phyloP scores from a whole-genome alignment of 1,140 invertebrate genomes.

The Bombus confusus region DNA sequence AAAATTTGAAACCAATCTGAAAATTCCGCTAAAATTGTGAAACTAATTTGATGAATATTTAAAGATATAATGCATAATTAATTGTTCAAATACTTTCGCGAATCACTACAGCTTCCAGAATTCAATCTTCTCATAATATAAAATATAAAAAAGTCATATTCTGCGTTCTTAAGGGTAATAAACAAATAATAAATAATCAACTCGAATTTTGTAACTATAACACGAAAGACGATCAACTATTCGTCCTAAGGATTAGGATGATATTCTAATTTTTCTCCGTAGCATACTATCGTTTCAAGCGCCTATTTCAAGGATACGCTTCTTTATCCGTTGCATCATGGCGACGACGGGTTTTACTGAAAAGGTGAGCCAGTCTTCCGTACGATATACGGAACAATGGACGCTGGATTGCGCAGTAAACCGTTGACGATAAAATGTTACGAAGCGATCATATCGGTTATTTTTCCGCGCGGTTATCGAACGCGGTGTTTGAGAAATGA shows the following conservation, averaged over 20 bases:
- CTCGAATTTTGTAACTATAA: not conserved
- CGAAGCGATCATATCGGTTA: not conserved
- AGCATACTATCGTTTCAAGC: not conserved
- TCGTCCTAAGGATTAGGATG: not conserved
- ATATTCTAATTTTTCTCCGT: slow-evolving; percentile 3
- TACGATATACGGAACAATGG: slow-evolving; percentile 20
- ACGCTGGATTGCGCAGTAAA: not conserved
- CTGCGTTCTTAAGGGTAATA: no score
- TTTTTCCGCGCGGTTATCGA: not conserved
- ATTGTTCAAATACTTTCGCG: no score
- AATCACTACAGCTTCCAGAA: no score
- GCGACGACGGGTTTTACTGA: not conserved
- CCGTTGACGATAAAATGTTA: not conserved
- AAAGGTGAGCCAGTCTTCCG: slow-evolving; percentile 39
- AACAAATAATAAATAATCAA: no score
- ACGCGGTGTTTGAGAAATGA: not conserved
- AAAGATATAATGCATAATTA: no score
- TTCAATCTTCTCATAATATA: no score
- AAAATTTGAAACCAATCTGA: not conserved
- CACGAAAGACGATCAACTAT: not conserved
- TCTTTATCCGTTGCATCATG: slow-evolving; percentile 1
- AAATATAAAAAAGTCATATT: no score
- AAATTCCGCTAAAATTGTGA: not conserved
- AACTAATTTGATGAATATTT: no score
- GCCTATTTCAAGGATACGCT: slow-evolving; percentile 36